phyloP scores from a whole-genome alignment of 2,113 vertebrate species.

The Pycnonotus jocosus region DNA sequence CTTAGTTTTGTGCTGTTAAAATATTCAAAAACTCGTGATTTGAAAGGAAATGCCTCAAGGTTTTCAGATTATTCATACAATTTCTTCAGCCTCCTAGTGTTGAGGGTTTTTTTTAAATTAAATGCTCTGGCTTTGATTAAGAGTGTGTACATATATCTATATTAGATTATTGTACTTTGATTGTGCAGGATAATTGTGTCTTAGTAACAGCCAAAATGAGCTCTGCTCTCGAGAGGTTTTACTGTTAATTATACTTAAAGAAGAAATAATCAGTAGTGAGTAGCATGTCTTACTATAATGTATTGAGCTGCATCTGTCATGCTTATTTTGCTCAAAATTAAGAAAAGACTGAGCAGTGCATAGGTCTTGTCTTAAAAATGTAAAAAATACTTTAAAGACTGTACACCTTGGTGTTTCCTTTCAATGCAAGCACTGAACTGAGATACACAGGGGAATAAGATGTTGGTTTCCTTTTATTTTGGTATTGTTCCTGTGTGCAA shows the following conservation, averaged over 20 bases:
- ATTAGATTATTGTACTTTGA: not conserved
- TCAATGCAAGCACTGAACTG: not conserved
- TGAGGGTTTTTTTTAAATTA: not conserved
- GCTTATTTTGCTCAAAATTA: not conserved
- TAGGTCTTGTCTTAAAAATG: not conserved
- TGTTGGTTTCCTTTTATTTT: not conserved
- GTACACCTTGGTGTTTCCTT: not conserved
- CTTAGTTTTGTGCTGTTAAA: not conserved
- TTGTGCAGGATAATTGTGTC: not conserved
- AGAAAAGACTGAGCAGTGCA: not conserved
- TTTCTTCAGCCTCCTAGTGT: not conserved
- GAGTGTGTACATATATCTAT: not conserved
- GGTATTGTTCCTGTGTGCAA: not conserved
- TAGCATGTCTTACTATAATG: not conserved
- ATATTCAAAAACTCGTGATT: not conserved
- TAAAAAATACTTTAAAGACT: not conserved
- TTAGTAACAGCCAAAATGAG: not conserved
- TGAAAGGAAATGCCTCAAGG: constrained; percentile 25
- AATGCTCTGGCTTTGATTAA: not conserved
- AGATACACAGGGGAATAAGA: not conserved
- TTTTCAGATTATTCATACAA: not conserved
- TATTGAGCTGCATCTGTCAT: not conserved
- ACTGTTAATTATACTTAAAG: not conserved
- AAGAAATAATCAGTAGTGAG: not conserved
- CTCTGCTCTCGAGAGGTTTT: not conserved